Evolutionary conservation across 2,113 vertebrate genomes (phyloP), one percentile per base, ranked within the genome.

Genomic region (Passer montanus): DNA sequence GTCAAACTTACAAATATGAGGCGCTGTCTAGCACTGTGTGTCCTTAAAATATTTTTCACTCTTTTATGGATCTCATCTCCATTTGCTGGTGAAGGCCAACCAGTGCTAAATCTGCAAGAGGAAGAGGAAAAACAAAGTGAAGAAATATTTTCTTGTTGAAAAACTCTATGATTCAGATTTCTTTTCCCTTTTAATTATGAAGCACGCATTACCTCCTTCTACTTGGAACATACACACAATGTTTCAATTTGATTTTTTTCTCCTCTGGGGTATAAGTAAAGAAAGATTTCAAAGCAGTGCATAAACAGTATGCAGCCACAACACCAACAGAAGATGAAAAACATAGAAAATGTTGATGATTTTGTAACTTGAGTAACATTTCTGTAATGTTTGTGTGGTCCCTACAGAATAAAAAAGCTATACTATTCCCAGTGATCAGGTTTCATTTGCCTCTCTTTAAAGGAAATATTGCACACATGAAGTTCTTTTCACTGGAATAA

Each of bases 61-160:
- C 99, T 95, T 41, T 97, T 97, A 96, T 99, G 99, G 95, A 99
- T 99, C 96, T 99, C 98, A 81, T 99, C 98, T 69, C 98, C 98
- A 95, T 98, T 98, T 76, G 98, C 97, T 53, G 98, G 98, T 95
- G 98, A 97, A 95, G 96, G 97, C 94, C 97, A 98, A 86, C 96
- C 89, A 95, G 97, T 97, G 85, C 97, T 98, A 95, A 99, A 98
- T 82, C 99, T 99, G 95, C 50, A 97, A 95, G 52, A 97, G 11
- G 66, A 92, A 93, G 22, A 72, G 10, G 11, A 70, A 93, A 88
- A 93, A 84, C 27, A 93, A 89, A 80, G 16, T 59, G 26, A 93
- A 69, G 19, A 84, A 84, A 81, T 46, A 92, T 64, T 58, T 95
- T 69, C 66, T 58, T 55, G 41, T 15, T 86, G 68, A 90, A 90